Base-by-base conservation (phyloP, 2,113 vertebrate species). In the Oophaga pumilio region DNA sequence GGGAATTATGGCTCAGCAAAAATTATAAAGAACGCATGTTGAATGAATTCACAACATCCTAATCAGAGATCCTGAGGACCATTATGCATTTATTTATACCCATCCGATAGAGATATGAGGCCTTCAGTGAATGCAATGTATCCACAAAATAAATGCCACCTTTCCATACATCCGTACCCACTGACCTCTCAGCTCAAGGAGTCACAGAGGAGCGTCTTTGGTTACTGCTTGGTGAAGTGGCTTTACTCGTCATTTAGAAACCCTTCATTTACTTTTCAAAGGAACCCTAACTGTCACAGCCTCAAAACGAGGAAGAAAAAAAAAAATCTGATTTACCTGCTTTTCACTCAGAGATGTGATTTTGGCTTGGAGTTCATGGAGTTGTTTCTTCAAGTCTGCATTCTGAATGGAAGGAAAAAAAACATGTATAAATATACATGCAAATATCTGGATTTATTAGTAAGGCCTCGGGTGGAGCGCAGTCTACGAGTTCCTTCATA, bases 361-460 rank as follows among this genome's bases (percentile, higher is more conserved):
- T 96, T 99, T 99, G 89, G 98, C 98, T 94, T 99, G 98, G 89
- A 98, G 97, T 95, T 99, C 98, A 90, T 99, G 98, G 92, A 99
- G 97, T 90, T 99, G 98, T 94, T 99, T 99, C 95, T 99, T 99
- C 94, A 99, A 95, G 94, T 99, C 98, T 94, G 97, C 97, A 6
- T 99, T 99, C 98, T 99, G 93, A 93, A 93, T 14, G 9, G 43
- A 74, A 20, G 43, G 33, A 3, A 43, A 43, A 43, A 43, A 43
- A 33, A 2, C 33, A 43, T 43, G 33, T 43, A 56, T 56, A 18
- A 43, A 73, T 8, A 15, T 33, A 17, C 7, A 73, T 9, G 33
- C 33, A 73, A 43, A 9, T 49, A 50, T 3, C 9, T 43, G 69
- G 66, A 69, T 69, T 4, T 15, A 28, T 15, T 13, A 33, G 68